phyloP scores from a whole-genome alignment of 2,888 invertebrate genomes.

The Seira musarum region DNA sequence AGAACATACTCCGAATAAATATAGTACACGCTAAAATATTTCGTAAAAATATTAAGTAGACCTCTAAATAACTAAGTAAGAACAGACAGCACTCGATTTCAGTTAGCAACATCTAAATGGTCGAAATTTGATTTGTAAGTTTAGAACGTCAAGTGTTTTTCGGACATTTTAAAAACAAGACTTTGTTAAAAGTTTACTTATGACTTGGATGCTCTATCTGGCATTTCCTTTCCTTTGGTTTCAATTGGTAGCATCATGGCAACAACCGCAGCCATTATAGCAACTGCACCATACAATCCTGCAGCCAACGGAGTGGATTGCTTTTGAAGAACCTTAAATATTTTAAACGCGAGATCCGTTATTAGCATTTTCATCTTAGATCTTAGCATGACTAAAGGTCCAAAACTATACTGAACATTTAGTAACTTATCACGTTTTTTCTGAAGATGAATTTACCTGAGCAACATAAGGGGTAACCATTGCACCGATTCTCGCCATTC shows the following conservation, averaged over 20 bases:
- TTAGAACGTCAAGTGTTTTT: not conserved
- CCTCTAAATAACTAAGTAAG: no score
- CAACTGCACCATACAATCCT: slow-evolving; percentile 84
- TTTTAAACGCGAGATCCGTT: no score
- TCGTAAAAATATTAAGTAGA: no score
- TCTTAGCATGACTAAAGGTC: no score
- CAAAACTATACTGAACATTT: no score
- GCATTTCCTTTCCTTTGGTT: slow-evolving; percentile 82
- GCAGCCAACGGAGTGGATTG: slow-evolving; percentile 79
- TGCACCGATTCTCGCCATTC: slow-evolving; percentile 91
- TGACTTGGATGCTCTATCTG: slow-evolving; percentile 68
- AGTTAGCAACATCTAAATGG: not conserved
- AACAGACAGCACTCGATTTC: no score
- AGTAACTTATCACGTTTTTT: no score
- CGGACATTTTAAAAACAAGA: not conserved
- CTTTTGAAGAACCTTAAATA: slow-evolving; percentile 82
- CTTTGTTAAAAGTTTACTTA: not conserved
- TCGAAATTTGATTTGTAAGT: not conserved
- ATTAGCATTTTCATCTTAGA: no score
- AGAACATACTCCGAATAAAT: no score
- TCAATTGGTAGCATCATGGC: slow-evolving; percentile 89
- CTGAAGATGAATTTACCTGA: no score
- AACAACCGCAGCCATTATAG: slow-evolving; percentile 82
- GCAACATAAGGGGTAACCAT: slow-evolving; percentile 96
- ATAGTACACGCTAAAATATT: no score